Evolutionary conservation across 2,888 invertebrate species (phyloP).

Genomic region (Lycaena phlaeas): DNA sequence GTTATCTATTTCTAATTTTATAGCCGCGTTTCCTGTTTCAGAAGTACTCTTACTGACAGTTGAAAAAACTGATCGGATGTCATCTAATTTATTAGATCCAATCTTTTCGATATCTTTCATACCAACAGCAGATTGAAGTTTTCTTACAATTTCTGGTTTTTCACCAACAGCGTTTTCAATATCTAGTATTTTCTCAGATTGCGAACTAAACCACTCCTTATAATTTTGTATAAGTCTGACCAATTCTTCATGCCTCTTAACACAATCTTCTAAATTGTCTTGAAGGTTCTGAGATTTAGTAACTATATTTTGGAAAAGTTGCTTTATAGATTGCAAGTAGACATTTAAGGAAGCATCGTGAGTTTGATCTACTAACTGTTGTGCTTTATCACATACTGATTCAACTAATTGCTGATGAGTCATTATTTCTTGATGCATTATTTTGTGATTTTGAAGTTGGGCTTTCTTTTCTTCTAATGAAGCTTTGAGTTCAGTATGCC

Average conservation of each 20-base stretch:
- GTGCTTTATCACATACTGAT: constrained; percentile 93
- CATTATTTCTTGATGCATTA: constrained; percentile 95
- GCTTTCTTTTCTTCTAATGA: constrained; percentile 94
- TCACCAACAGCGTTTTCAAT: constrained; percentile 90
- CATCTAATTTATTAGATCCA: constrained; percentile 77
- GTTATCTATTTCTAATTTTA: constrained; percentile 81
- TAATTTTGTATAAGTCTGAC: constrained; percentile 82
- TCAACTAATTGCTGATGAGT: constrained; percentile 92
- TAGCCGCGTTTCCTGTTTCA: constrained; percentile 80
- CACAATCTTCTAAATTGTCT: constrained; percentile 87
- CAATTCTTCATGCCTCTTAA: constrained; percentile 87
- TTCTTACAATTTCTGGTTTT: constrained; percentile 83
- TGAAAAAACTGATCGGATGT: constrained; percentile 77
- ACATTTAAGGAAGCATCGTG: constrained; percentile 90
- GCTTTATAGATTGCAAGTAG: constrained; percentile 90
- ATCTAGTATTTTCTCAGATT: constrained; percentile 85
- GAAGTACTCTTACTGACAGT: constrained; percentile 85
- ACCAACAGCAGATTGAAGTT: constrained; percentile 76
- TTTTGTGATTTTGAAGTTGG: constrained; percentile 92
- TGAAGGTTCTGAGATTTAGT: constrained; percentile 89
- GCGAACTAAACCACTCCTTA: constrained; percentile 86
- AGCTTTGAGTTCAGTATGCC: constrained; percentile 90
- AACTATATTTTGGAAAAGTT: constrained; percentile 90
- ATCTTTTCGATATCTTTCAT: constrained; percentile 78
- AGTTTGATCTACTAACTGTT: constrained; percentile 90